Evolutionary conservation across 2,888 invertebrate genomes (phyloP).

Genomic region (Adelphocoris suturalis): DNA sequence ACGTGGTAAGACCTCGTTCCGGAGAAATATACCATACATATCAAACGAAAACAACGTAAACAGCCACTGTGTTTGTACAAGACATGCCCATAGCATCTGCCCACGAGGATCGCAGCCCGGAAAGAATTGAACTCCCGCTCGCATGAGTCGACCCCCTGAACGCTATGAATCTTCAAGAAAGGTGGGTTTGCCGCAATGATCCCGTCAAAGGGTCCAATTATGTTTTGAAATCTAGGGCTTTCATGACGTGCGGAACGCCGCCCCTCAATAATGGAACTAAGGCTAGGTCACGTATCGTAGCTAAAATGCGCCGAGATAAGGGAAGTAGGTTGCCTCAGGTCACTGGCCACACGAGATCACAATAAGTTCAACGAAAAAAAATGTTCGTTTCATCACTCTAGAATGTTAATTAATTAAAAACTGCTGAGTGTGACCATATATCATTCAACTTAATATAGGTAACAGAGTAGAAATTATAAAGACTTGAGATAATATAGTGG

Average conservation of each 20-base stretch:
- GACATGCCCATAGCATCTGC: neutral
- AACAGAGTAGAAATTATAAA: neutral
- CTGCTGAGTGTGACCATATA: neutral
- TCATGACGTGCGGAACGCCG: conserved; percentile 33
- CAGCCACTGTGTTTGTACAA: neutral
- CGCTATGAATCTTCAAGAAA: conserved; percentile 40
- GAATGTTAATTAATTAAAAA: neutral
- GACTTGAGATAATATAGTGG: too few species aligned
- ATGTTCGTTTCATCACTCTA: neutral
- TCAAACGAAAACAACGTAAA: neutral
- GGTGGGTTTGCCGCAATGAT: conserved; percentile 32
- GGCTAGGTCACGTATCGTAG: conserved; percentile 47
- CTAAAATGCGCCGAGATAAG: conserved; percentile 38
- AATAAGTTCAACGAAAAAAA: conserved; percentile 27
- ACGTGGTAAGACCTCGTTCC: neutral
- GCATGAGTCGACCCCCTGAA: conserved; percentile 36
- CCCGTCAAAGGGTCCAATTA: conserved; percentile 1
- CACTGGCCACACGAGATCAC: neutral
- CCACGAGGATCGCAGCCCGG: neutral
- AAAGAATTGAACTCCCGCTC: neutral
- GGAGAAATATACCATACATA: conserved; percentile 1
- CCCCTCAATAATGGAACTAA: conserved; percentile 15
- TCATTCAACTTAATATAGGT: neutral
- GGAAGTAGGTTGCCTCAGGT: conserved; percentile 28
- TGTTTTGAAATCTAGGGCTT: conserved; percentile 34